These are phyloP conservation scores for Cephalotes varians DNA, from an alignment of 2,888 invertebrate genomes.

Conservation along the genomic window DNA sequence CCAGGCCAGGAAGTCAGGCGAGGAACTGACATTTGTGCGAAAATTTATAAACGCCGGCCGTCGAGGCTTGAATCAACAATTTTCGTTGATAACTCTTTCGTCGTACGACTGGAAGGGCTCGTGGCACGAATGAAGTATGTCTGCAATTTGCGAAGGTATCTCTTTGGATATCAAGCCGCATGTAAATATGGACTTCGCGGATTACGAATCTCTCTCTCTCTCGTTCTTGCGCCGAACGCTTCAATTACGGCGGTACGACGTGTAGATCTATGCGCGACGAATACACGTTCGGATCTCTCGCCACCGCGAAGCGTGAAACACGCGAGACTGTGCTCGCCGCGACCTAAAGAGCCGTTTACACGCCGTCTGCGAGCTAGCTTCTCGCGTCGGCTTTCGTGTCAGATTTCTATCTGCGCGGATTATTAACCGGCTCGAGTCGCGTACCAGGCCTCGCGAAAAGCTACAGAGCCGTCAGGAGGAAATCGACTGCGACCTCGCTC, in stretches of 20 bases:
- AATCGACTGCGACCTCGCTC: conserved; percentile 16
- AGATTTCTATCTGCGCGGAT: conserved; percentile 59
- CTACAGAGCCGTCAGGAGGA: conserved; percentile 12
- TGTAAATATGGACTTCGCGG: background rate
- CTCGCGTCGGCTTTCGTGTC: conserved; percentile 44
- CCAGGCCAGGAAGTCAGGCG: background rate
- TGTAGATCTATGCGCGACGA: conserved; percentile 6
- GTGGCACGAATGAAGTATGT: background rate
- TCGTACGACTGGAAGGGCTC: background rate
- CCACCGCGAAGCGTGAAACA: conserved; percentile 61
- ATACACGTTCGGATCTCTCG: background rate
- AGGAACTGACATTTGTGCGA: background rate
- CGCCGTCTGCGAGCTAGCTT: conserved; percentile 49
- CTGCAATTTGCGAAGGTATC: background rate
- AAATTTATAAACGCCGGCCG: background rate
- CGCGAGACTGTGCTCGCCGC: conserved; percentile 48
- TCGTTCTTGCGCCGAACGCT: background rate
- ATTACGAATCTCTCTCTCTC: background rate
- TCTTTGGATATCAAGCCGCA: background rate
- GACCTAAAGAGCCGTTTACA: conserved; percentile 58
- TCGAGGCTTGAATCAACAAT: background rate
- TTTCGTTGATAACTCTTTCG: conserved; percentile 31
- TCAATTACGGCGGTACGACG: conserved; percentile 5
- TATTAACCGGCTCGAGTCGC: conserved; percentile 58
- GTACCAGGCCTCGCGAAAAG: conserved; percentile 47